Evolutionary conservation across 2,888 invertebrate genomes (phyloP).

Genomic region (Torymus auratus): DNA sequence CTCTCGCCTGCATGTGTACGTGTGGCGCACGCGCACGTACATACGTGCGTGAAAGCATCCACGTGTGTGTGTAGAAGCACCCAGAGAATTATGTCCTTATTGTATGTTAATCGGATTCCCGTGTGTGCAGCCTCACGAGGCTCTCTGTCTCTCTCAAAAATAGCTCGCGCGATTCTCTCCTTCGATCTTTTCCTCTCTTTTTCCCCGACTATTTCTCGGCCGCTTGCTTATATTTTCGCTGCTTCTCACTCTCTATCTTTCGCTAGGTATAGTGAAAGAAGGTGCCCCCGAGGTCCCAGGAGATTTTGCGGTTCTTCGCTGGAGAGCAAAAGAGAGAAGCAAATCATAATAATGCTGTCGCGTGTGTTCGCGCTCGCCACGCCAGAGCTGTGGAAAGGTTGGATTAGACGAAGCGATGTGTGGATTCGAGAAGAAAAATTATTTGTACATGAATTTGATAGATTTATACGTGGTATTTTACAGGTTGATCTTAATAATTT

Average conservation of each 20-base stretch:
- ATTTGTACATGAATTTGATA: too few species aligned
- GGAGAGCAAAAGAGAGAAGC: not conserved
- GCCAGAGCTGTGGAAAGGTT: too few species aligned
- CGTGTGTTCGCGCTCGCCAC: too few species aligned
- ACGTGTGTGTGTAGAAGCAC: slow-evolving; percentile 58
- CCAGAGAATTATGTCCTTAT: slow-evolving; percentile 74
- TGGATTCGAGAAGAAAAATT: too few species aligned
- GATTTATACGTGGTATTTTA: too few species aligned
- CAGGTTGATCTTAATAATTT: too few species aligned
- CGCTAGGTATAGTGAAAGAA: not conserved
- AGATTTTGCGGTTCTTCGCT: slow-evolving; percentile 39
- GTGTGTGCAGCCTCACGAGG: slow-evolving; percentile 40
- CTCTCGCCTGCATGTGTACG: not conserved
- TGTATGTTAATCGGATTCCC: slow-evolving; percentile 73
- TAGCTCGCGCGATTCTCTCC: slow-evolving; percentile 63
- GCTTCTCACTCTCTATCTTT: not conserved
- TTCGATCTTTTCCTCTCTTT: slow-evolving; percentile 20
- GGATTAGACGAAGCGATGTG: too few species aligned
- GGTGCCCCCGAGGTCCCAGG: slow-evolving; percentile 38
- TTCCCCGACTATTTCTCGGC: too few species aligned
- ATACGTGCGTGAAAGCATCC: slow-evolving; percentile 17
- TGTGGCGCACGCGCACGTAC: slow-evolving; percentile 1
- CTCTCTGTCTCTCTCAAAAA: slow-evolving; percentile 62
- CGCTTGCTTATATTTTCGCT: slow-evolving; percentile 31
- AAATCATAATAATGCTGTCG: too few species aligned